Conservation (phyloP, 2,113 vertebrate genomes). For the Acrocephalus arundinaceus region DNA sequence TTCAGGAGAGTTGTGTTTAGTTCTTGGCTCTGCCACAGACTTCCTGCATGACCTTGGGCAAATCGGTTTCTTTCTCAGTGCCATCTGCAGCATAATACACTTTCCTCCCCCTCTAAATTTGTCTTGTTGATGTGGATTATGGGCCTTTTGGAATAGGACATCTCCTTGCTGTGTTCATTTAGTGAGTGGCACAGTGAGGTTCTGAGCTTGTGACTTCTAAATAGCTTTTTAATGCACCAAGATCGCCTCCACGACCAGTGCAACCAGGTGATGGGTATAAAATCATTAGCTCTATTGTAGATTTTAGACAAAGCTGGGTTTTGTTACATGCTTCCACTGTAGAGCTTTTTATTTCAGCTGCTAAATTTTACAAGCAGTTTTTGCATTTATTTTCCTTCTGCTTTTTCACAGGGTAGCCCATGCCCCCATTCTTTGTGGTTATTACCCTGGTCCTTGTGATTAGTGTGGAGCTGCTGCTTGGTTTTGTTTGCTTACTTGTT, state of each 20-base stretch:
- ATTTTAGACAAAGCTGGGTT: neutral
- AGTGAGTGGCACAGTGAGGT: neutral
- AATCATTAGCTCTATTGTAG: neutral
- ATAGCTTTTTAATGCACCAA: neutral
- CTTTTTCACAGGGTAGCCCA: neutral
- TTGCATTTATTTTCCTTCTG: neutral
- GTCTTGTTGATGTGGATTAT: neutral
- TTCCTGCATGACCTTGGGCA: constrained; percentile 64
- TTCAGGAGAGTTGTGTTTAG: constrained; percentile 45
- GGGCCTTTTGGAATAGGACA: constrained; percentile 7
- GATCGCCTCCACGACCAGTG: neutral
- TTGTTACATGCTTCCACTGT: neutral
- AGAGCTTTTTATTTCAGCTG: neutral
- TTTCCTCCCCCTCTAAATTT: constrained; percentile 60
- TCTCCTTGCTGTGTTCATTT: neutral
- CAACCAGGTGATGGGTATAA: neutral
- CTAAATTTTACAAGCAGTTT: neutral
- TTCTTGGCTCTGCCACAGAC: constrained; percentile 60
- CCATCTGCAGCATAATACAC: constrained; percentile 57
- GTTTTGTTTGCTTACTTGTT: neutral
- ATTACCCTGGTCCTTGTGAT: neutral
- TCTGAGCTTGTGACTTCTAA: neutral
- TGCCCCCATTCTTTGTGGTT: neutral
- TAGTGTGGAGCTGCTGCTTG: neutral
- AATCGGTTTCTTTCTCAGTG: constrained; percentile 50